Percentiles rank a stretch among this genome's conserved stretches.
phyloP scores from a whole-genome alignment of 1,140 invertebrate species.

The Drosophila nigrodunni region DNA sequence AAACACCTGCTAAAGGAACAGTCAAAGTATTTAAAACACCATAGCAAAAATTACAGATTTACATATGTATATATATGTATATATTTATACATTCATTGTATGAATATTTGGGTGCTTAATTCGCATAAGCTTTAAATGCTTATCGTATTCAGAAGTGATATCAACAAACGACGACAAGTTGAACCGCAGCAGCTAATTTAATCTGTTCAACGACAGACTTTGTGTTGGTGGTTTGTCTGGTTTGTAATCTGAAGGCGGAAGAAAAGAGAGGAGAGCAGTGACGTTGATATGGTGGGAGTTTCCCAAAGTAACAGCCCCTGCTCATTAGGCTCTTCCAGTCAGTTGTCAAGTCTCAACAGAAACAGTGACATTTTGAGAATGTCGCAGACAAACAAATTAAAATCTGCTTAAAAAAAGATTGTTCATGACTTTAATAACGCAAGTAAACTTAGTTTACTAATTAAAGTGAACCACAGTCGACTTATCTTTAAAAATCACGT shows the following conservation, averaged over 20 bases:
- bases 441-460: background rate
- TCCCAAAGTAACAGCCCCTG: background rate
- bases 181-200: slow-evolving; percentile 11
- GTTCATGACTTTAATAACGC: background rate
- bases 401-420: background rate
- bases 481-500: background rate
- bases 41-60: background rate
- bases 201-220: background rate
- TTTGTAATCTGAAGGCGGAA: too few species aligned
- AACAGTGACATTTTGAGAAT: background rate
- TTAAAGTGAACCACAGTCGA: background rate
- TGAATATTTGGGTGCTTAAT: background rate
- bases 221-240: background rate
- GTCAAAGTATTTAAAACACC: too few species aligned
- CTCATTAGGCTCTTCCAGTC: background rate
- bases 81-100: background rate
- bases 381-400: background rate
- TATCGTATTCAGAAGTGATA: background rate
- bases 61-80: background rate
- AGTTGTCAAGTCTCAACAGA: background rate
- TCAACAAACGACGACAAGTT: background rate
- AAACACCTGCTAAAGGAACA: too few species aligned
- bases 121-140: background rate
- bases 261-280: too few species aligned
- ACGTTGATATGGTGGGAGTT: background rate